A percentile compares a stretch with the other conserved stretches of the same genome.
Conservation (phyloP, 1,140 invertebrate species). For the Neocloeon triangulifer region DNA sequence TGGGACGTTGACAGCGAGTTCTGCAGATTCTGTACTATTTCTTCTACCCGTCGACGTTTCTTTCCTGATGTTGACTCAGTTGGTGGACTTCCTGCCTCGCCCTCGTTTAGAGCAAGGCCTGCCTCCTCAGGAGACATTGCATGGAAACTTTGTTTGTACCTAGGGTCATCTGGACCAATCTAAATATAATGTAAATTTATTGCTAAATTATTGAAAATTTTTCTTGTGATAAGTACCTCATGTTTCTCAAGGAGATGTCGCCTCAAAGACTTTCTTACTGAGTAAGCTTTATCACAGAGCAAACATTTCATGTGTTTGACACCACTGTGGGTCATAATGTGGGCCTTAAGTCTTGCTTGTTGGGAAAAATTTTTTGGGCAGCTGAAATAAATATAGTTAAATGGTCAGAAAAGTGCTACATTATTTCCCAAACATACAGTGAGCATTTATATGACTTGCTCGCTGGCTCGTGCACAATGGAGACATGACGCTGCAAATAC, state of each 20-base stretch:
- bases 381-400: conserved; percentile 1
- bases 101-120: conserved; percentile 7
- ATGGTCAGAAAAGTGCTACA: background rate
- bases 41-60: background rate
- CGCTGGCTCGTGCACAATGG: conserved; percentile 10
- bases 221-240: conserved; percentile 1
- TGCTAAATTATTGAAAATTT: no score
- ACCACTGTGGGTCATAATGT: conserved; percentile 11
- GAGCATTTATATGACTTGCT: conserved; percentile 2
- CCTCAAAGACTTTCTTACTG: conserved; percentile 9
- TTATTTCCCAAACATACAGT: conserved; percentile 1
- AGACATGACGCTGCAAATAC: conserved; percentile 11
- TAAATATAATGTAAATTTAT: background rate
- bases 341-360: conserved; percentile 5
- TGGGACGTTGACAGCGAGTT: background rate
- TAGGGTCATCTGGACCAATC: conserved; percentile 9
- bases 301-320: conserved; percentile 11
- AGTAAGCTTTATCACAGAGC: conserved; percentile 10
- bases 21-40: conserved; percentile 1
- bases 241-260: conserved; percentile 10
- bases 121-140: conserved; percentile 10
- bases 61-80: no score
- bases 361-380: conserved; percentile 4
- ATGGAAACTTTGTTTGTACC: conserved; percentile 10
- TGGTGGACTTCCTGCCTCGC: no score